phyloP scores from a whole-genome alignment of 1,140 invertebrate species.

The Trichonephila inaurata region DNA sequence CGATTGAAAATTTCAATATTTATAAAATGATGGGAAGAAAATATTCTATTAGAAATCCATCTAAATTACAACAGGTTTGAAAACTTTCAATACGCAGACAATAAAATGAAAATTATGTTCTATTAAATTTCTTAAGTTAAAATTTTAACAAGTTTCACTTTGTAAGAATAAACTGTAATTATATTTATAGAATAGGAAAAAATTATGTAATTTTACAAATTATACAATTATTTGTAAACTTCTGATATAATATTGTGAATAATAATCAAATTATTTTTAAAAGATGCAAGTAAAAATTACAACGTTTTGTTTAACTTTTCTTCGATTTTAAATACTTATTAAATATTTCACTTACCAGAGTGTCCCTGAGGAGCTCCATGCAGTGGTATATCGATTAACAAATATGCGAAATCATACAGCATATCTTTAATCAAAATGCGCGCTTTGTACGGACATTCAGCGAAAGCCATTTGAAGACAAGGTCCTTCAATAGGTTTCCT shows the following conservation, averaged over 20 bases:
- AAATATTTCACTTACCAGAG: neutral
- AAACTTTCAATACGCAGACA: no score
- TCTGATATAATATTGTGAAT: neutral
- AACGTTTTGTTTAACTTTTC: neutral
- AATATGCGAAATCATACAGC: conserved; percentile 22
- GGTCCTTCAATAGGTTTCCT: conserved; percentile 35
- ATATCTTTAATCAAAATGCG: conserved; percentile 25
- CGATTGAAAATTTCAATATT: no score
- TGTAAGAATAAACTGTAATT: no score
- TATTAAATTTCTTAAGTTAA: no score
- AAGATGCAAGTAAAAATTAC: neutral
- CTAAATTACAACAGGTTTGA: no score
- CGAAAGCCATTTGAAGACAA: conserved; percentile 44
- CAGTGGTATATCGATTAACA: neutral
- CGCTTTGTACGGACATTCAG: conserved; percentile 22
- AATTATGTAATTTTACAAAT: no score
- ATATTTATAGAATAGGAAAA: no score
- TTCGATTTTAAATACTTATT: neutral
- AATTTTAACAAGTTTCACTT: no score
- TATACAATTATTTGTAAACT: neutral
- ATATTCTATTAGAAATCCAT: no score
- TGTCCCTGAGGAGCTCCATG: conserved; percentile 11
- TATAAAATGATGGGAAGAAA: no score
- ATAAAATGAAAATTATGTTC: no score
- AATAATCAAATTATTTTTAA: neutral